Base-by-base conservation (phyloP, 2,888 invertebrate genomes). In the Caenorhabditis zanzibari region DNA sequence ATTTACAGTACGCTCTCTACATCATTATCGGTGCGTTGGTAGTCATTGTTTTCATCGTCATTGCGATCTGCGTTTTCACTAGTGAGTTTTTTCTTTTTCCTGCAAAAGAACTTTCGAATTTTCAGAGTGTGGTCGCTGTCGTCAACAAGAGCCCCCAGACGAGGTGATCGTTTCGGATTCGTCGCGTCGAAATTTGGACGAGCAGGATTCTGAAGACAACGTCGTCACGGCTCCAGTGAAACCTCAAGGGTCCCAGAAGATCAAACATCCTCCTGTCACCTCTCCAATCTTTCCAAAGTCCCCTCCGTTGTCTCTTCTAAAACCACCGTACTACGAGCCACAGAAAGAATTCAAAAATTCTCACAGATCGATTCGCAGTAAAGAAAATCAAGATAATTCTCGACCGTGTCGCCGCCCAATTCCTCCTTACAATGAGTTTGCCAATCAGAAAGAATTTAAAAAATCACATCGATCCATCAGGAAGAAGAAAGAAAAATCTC, bases 1-100 rank as follows among this genome's bases (percentile, higher is more conserved):
- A 38, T 47, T 44, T 63, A 16, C 63, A 63, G 63, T 47, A 63
- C 44, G 63, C 63, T 63, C 63, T 63, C 63, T 63, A 63, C 41
- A 63, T 63, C 63, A 63, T 63, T n/a, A 44, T 63, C 28, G 63
- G 63, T 41, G 63, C n/a, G 4, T 63, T 26, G 44, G 24, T 63
- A n/a, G 28, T 63, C 22, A 63, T 63, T 22, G 44, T 63, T 28
- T 44, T 63, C 28, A 63, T 63, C 26, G 41, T 47, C 9, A 44
- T 63, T 10, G 28, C 44, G 6, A 28, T 63, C n/a, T 63, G 63
- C 9, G 24, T 44, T 44, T 63, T 44, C n/a, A 26, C 44, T 14
- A 63, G 63, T 63, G 28, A 63, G 63, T 41, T 28, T 26, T 28
- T 10, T 38, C n/a, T 35, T 9, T n/a, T 35, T 10, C 16, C 16